A percentile compares a stretch with the other conserved stretches of the same genome.
phyloP scores from a whole-genome alignment of 2,888 invertebrate genomes.

The Actias luna region DNA sequence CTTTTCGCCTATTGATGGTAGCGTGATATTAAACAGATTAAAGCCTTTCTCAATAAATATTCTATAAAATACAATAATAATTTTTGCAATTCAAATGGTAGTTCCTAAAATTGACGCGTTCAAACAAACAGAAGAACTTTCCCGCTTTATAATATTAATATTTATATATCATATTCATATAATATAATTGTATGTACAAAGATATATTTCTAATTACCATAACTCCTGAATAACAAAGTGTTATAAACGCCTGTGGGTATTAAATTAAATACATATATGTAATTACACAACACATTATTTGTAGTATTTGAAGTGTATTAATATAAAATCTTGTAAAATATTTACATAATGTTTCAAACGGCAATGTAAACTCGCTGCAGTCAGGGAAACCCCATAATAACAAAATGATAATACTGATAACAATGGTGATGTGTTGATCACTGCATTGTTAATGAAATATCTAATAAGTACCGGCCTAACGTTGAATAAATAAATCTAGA shows the following conservation, averaged over 20 bases:
- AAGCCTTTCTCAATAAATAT: no score
- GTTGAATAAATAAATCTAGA: neutral
- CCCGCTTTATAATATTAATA: no score
- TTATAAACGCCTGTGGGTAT: neutral
- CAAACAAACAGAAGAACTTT: no score
- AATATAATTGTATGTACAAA: neutral
- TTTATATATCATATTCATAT: no score
- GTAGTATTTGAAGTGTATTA: neutral
- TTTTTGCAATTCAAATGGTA: no score
- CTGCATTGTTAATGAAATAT: neutral
- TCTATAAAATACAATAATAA: no score
- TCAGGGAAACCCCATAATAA: constrained; percentile 35
- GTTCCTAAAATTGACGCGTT: no score
- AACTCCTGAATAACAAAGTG: neutral
- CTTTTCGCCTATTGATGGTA: no score
- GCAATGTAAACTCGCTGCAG: neutral
- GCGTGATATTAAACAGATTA: no score
- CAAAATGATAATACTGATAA: constrained; percentile 9
- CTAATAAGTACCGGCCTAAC: neutral
- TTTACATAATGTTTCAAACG: neutral
- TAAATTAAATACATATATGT: neutral
- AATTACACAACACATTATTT: neutral
- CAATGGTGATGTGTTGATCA: neutral
- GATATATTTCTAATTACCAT: no score
- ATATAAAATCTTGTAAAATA: neutral